Conservation (phyloP, 2,888 invertebrate genomes). For the Lasiommata megera region DNA sequence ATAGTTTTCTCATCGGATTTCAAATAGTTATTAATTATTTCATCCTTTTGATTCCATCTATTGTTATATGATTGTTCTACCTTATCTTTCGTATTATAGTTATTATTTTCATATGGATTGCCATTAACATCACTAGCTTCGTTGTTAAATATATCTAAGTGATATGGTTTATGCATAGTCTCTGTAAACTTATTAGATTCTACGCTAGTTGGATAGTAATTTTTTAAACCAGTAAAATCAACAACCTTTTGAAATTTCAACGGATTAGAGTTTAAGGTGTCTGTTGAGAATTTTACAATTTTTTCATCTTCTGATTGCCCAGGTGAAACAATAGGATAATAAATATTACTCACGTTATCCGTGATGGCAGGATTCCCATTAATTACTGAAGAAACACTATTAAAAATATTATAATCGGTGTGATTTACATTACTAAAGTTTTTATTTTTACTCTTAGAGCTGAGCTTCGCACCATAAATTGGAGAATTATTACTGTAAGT, state of each 20-base stretch:
- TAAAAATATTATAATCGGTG: conserved; percentile 48
- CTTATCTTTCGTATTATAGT: conserved; percentile 30
- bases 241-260: conserved; percentile 62
- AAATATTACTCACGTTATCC: conserved; percentile 25
- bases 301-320: conserved; percentile 17
- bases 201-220: conserved; percentile 54
- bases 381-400: conserved; percentile 39
- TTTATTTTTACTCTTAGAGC: conserved; percentile 50
- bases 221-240: conserved; percentile 64
- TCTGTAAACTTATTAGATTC: conserved; percentile 47
- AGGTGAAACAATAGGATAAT: conserved; percentile 20
- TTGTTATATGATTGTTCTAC: conserved; percentile 17
- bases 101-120: conserved; percentile 27
- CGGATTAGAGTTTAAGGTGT: conserved; percentile 35
- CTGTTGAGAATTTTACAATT: conserved; percentile 36
- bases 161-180: conserved; percentile 41
- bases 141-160: conserved; percentile 18
- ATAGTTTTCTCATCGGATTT: conserved; percentile 18
- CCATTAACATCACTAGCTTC: conserved; percentile 12
- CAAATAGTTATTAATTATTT: conserved; percentile 14
- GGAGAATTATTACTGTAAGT: conserved; percentile 48
- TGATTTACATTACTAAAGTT: conserved; percentile 45
- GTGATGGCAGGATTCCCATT: conserved; percentile 22
- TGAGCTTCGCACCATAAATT: conserved; percentile 66
- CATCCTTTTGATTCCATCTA: conserved; percentile 19